Base-by-base conservation (phyloP, 2,113 vertebrate species). In the Tachysurus vachellii region DNA sequence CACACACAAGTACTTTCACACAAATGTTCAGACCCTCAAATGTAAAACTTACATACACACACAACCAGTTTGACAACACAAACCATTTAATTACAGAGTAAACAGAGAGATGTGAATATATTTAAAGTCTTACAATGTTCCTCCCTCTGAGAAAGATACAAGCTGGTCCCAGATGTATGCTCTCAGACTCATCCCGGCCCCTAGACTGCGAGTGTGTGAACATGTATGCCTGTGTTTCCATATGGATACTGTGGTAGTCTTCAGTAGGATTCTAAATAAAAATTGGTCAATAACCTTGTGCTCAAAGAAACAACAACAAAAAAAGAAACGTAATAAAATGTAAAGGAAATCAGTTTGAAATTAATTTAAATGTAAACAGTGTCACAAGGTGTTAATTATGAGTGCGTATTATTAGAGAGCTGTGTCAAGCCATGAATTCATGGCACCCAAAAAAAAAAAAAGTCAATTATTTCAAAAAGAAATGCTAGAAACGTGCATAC, bases 121-220 rank as follows among this genome's bases (percentile, higher is more conserved):
- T 16, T 44, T 4, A 5, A 17, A 86, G 19, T 90, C 95, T 96
- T 92, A 97, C 96, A 91, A 94, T 92, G 21, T 91, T 95, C 26
- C 96, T 95, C 4, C 96, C 96, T 89, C 93, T 94, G 80, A 97
- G 91, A 91, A 97, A 97, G 93, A 97, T 97, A 93, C 96, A 97
- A 36, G 97, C 95, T 9, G 96, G 95, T 68, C 96, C 96, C 44
- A 94, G 26, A 82, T 93, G 93, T 96, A 97, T 96, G 91, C 85
- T 50, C 47, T 50, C 59, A 61, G 61, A 61, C 42, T 70, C 62
- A 23, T 80, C 53, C 50, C 4, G 73, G 53, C 64, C 23, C 53
- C 31, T 68, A 12, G 70, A 10, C n/a, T 54, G 73, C 26, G 54
- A 50, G 16, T 66, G 84, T 84, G 70, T 56, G 84, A 83, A 21